Base-by-base conservation (phyloP, 2,888 invertebrate species). In the Dasypolia templi region DNA sequence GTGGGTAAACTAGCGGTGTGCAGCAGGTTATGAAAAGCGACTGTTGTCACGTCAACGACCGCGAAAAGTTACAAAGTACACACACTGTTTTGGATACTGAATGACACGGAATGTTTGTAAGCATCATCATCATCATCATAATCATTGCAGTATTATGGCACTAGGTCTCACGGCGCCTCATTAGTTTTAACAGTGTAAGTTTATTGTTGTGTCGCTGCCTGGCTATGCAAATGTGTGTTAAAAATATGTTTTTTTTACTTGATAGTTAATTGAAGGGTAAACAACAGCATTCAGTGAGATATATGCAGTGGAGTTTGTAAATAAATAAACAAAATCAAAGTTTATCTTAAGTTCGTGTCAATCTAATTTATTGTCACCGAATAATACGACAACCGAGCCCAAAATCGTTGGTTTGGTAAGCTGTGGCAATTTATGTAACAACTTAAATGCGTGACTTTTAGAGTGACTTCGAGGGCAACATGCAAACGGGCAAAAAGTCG, bases 141-240 rank as follows among this genome's bases (percentile, higher is more conserved):
- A n/a, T n/a, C 19, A 39, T 39, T 17, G 17, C 29, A 55, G 17
- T 22, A 29, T 29, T 17, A 49, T 22, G 11, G 22, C n/a, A n/a
- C n/a, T n/a, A n/a, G n/a, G n/a, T 46, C n/a, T 44, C 66, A 51
- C 59, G 46, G 11, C 39, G 29, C 11, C 4, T 69, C 62, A 77
- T 77, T 61, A 77, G 51, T 69, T 68, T 72, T 39, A 66, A 58
- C 19, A 11, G 17, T 55, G 22, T 53, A 22, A 17, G 11, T 22
- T 29, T 32, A 66, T 22, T 63, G 4, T 17, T n/a, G 4, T 59
- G 5, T 17, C 5, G n/a, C 11, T 62, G 26, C 1, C n/a, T 26
- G 39, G 9, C 26, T n/a, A 26, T 9, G n/a, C n/a, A 35, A 17
- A 26, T 29, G 29, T 17, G 3, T 29, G 17, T 26, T 11, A 19